Evolutionary conservation across 2,888 invertebrate species (phyloP), one percentile per base, ranked within the genome.

Genomic region (Diarsia dahlii): DNA sequence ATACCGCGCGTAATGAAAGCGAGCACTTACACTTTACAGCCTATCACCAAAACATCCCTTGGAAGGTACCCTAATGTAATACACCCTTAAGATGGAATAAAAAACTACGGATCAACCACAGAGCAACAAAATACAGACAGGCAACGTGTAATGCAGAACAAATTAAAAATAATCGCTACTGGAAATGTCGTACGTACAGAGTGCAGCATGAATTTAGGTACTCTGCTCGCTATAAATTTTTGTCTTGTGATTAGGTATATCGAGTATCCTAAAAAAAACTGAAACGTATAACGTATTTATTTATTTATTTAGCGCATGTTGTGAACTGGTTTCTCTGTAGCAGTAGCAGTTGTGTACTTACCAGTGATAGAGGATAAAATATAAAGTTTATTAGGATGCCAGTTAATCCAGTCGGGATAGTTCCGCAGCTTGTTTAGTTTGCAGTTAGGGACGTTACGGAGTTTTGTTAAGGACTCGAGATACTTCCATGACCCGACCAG

Each of bases 21-120:
- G 46, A 54, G 76, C 72, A 81, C 73, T 85, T 81, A 81, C 78
- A 85, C 80, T 88, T 89, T 84, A 89, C 83, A 80, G 67, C 78
- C 82, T 84, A 80, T 84, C 78, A 80, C 86, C 60, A 70, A 75
- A 77, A 62, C 63, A 68, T 52, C 71, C 63, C 78, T 71, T 71
- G 76, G 39, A 39, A 54, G 46, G 65, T 58, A 68, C 64, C 34
- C 67, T 77, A 60, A 71, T 72, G 70, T 82, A 68, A 71, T 75
- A 72, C 68, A 62, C 54, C 69, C 66, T 62, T 54, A 52, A 73
- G 50, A 79, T 78, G 50, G 58, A 81, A 80, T 84, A 82, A 76
- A 81, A 82, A 73, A 77, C 70, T 78, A 71, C 28, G 65, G 52
- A 71, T 65, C 13, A 13, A 46, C 20, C 52, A 50, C 34, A 62